phyloP scores from a whole-genome alignment of 2,797 vertebrate species.

The Loris lydekkerianus region DNA sequence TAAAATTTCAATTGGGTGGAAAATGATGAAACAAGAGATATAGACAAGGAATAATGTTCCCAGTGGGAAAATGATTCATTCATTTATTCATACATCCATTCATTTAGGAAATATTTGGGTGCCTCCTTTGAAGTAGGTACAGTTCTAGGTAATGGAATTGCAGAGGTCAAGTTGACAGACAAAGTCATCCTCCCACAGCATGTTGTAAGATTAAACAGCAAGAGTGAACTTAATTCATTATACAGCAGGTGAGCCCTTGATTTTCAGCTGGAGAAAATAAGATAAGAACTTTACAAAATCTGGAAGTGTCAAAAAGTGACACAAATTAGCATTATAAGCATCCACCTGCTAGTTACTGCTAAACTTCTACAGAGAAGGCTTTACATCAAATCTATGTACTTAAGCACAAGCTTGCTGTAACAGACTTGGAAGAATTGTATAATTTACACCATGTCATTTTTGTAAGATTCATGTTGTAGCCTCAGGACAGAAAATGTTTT shows the following conservation, averaged over 20 bases:
- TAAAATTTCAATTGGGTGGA: conserved; percentile 9
- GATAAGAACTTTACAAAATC: conserved; percentile 34
- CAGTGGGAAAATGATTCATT: not conserved
- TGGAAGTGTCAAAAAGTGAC: not conserved
- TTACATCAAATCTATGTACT: conserved; percentile 16
- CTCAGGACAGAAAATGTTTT: conserved; percentile 12
- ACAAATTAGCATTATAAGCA: not conserved
- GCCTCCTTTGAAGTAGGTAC: not conserved
- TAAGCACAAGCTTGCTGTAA: conserved; percentile 17
- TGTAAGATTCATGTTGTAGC: not conserved
- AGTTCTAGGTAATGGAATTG: not conserved
- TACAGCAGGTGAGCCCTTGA: not conserved
- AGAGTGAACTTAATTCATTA: not conserved
- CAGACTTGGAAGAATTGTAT: not conserved
- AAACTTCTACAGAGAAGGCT: not conserved
- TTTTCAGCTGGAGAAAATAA: not conserved
- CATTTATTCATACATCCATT: not conserved
- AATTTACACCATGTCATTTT: conserved; percentile 55
- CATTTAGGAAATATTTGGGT: not conserved
- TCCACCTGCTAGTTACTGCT: not conserved
- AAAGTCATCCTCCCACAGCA: not conserved
- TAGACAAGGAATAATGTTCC: not conserved
- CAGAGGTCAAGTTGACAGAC: not conserved
- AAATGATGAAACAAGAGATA: not conserved
- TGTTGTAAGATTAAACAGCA: not conserved